Evolutionary conservation across 2,113 vertebrate genomes (phyloP).

Genomic region (Ictalurus furcatus): DNA sequence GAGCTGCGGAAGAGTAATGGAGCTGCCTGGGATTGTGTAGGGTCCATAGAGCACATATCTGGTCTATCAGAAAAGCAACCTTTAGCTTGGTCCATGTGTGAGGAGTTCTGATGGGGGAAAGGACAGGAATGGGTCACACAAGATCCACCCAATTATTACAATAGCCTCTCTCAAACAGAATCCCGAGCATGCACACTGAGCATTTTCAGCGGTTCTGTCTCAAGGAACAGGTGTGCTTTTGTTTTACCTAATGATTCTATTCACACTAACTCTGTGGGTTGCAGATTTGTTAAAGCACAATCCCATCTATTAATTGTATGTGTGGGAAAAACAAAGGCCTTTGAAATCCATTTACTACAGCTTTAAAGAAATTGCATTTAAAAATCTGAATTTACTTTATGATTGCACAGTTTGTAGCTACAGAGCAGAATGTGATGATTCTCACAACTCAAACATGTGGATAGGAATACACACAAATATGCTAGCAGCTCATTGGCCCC

Average conservation of each 20-base stretch:
- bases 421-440: not conserved
- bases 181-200: slow-evolving; percentile 24
- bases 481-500: not conserved
- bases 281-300: not conserved
- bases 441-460: not conserved
- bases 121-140: not conserved
- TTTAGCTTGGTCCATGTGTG: not conserved
- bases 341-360: not conserved
- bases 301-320: too few relatives aligned
- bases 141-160: slow-evolving; percentile 25
- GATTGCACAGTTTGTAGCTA: not conserved
- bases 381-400: not conserved
- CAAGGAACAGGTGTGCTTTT: not conserved
- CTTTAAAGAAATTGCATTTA: not conserved
- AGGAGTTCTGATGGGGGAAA: not conserved
- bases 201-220: not conserved
- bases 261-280: not conserved
- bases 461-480: not conserved
- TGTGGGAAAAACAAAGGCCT: not conserved
- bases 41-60: slow-evolving; percentile 45
- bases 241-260: not conserved
- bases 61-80: not conserved
- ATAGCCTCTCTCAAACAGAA: not conserved
- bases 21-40: slow-evolving; percentile 81
- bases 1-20: slow-evolving; percentile 83